Evolutionary conservation across 2,888 invertebrate genomes (phyloP), one percentile per base, ranked within the genome.

Genomic region (Orchesellides sinensis): DNA sequence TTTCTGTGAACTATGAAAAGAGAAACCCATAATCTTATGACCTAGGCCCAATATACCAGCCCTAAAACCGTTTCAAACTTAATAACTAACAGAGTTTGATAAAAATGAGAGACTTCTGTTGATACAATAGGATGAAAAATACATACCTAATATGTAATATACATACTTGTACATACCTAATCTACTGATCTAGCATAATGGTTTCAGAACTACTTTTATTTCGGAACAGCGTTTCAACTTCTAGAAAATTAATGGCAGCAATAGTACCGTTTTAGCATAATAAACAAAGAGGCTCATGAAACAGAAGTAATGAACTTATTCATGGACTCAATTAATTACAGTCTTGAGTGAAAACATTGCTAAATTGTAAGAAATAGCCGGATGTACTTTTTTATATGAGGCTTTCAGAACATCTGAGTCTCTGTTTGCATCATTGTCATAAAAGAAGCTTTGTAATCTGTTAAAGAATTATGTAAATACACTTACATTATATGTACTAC

Each of bases 401-500:
- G 10, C 32, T 40, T 40, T 40, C n/a, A n/a, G 10, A 40, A 14
- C 40, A 40, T 8, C n/a, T 40, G 2, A 14, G 10, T 40, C 10
- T n/a, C n/a, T n/a, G n/a, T n/a, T n/a, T n/a, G n/a, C n/a, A n/a
- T n/a, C n/a, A n/a, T n/a, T n/a, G 19, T 56, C 2, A 56, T 25
- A 25, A 56, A 27, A 27, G 25, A 2, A 6, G 27, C 25, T 27
- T 56, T 25, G n/a, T 56, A 25, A 3, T 1, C 17, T 25, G 49
- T 49, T 17, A 21, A n/a, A n/a, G 14, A 47, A 49, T 19, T 17
- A 17, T 21, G 21, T 21, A 49, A 25, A 54, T 54, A 14, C 23
- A 83, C 79, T 87, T 83, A 85, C 85, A 56, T 45, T 63, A 23
- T 61, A 74, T 70, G 83, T 65, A 65, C 56, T 92, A 89, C 94